Percentiles rank a stretch among this genome's conserved stretches.
Evolutionary conservation across 2,888 invertebrate species (phyloP).

Genomic region (Epinotia demarniana): DNA sequence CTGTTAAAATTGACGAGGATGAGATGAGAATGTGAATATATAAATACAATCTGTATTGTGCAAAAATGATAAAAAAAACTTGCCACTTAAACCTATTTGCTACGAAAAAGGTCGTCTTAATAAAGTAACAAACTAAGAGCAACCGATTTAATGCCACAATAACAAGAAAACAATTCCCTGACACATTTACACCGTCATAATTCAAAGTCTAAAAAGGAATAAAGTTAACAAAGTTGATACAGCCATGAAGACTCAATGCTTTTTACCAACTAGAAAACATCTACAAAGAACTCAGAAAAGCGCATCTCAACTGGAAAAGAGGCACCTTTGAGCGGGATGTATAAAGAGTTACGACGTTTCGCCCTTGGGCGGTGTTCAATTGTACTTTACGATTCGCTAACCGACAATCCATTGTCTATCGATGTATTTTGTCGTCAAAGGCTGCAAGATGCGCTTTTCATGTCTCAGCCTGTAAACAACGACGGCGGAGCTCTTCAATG

Average conservation of each 20-base stretch:
- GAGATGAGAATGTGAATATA: too few species aligned
- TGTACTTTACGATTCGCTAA: slow-evolving; percentile 75
- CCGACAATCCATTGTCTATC: slow-evolving; percentile 79
- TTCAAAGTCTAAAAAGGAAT: slow-evolving; percentile 30
- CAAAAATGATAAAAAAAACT: too few species aligned
- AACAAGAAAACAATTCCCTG: slow-evolving; percentile 15
- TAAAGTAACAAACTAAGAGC: background rate
- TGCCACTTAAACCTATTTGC: background rate
- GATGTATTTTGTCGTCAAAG: slow-evolving; percentile 80
- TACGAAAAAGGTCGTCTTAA: background rate
- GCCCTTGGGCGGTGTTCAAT: slow-evolving; percentile 50
- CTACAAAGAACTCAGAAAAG: slow-evolving; percentile 62
- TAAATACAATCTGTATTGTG: too few species aligned
- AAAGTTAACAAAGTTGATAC: slow-evolving; percentile 52
- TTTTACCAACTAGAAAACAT: slow-evolving; percentile 64
- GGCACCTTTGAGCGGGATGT: background rate
- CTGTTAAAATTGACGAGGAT: too few species aligned
- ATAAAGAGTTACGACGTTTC: slow-evolving; percentile 2
- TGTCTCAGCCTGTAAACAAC: slow-evolving; percentile 31
- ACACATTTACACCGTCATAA: slow-evolving; percentile 14
- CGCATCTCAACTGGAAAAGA: background rate
- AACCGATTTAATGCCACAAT: slow-evolving; percentile 5
- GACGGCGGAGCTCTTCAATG: slow-evolving; percentile 2
- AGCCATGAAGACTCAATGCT: slow-evolving; percentile 62
- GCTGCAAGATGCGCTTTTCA: slow-evolving; percentile 66